Percentiles rank a stretch among this genome's conserved stretches.
Evolutionary conservation across 2,797 vertebrate species (phyloP).

Genomic region (Cossypha caffra): DNA sequence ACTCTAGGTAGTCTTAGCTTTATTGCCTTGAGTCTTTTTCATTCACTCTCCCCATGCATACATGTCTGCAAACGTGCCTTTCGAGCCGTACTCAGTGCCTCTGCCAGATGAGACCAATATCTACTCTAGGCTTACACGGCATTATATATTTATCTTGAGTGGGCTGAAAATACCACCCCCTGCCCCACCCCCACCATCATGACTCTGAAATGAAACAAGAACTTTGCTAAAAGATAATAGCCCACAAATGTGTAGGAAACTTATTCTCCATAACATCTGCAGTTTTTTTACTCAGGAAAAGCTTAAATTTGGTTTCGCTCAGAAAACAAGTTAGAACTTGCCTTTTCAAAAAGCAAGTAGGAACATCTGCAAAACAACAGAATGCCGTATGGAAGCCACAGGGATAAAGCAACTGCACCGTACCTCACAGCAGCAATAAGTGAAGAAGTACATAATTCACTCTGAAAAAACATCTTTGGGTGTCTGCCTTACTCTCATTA

Average conservation of each 20-base stretch:
- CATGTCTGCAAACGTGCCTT: background rate
- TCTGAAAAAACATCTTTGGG: background rate
- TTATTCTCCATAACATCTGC: background rate
- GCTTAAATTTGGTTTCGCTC: background rate
- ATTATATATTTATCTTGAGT: background rate
- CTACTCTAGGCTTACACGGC: background rate
- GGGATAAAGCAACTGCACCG: background rate
- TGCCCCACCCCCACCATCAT: background rate
- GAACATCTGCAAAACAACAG: background rate
- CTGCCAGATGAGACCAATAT: background rate
- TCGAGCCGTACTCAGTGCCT: background rate
- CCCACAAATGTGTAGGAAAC: background rate
- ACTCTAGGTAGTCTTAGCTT: background rate
- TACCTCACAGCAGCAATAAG: background rate
- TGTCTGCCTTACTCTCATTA: background rate
- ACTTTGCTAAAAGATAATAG: background rate
- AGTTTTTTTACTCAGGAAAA: background rate
- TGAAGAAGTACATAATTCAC: background rate
- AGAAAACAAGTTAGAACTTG: background rate
- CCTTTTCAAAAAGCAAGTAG: background rate
- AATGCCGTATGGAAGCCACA: background rate
- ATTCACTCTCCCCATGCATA: background rate
- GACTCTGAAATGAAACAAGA: background rate
- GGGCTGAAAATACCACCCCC: background rate
- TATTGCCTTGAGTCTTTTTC: background rate